A percentile compares a stretch with the other conserved stretches of the same genome.
Conservation (phyloP, 2,797 vertebrate genomes). For the Spondyliosoma cantharus region DNA sequence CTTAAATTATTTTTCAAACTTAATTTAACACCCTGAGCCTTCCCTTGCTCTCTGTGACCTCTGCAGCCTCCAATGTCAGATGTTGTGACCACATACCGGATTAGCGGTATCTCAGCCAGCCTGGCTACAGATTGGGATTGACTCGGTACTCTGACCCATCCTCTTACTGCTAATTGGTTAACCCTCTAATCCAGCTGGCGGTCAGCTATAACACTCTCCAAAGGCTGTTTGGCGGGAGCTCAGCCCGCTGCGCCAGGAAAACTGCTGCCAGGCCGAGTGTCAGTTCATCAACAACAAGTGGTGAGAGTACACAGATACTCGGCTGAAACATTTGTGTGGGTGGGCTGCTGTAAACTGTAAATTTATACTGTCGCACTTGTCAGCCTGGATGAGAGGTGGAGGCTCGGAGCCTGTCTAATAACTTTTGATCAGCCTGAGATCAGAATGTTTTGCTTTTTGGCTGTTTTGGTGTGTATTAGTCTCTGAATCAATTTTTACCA, state of each 20-base stretch:
- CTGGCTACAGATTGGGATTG: slow-evolving; percentile 70
- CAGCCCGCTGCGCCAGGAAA: slow-evolving; percentile 45
- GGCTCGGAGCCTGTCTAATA: neutral
- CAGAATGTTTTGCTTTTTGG: too few relatives aligned
- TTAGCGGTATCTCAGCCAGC: slow-evolving; percentile 62
- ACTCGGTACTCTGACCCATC: slow-evolving; percentile 67
- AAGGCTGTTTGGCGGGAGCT: slow-evolving; percentile 61
- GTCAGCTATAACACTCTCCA: slow-evolving; percentile 63
- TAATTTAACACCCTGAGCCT: neutral
- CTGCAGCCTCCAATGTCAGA: neutral
- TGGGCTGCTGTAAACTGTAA: slow-evolving; percentile 43
- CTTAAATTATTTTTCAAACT: neutral
- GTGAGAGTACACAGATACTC: slow-evolving; percentile 47
- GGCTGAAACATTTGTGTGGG: slow-evolving; percentile 44
- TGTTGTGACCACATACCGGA: slow-evolving; percentile 59
- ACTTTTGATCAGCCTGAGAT: neutral
- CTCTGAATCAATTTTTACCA: too few relatives aligned
- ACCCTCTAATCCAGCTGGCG: slow-evolving; percentile 74
- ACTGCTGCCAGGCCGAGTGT: slow-evolving; percentile 50
- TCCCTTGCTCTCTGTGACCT: slow-evolving; percentile 13
- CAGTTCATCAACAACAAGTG: slow-evolving; percentile 58
- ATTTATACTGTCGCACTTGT: slow-evolving; percentile 17
- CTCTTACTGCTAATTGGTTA: slow-evolving; percentile 79
- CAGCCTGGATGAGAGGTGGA: slow-evolving; percentile 5
- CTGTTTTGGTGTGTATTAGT: too few relatives aligned